Conservation (phyloP, 2,113 vertebrate genomes). For the Grammomys dolichurus region DNA sequence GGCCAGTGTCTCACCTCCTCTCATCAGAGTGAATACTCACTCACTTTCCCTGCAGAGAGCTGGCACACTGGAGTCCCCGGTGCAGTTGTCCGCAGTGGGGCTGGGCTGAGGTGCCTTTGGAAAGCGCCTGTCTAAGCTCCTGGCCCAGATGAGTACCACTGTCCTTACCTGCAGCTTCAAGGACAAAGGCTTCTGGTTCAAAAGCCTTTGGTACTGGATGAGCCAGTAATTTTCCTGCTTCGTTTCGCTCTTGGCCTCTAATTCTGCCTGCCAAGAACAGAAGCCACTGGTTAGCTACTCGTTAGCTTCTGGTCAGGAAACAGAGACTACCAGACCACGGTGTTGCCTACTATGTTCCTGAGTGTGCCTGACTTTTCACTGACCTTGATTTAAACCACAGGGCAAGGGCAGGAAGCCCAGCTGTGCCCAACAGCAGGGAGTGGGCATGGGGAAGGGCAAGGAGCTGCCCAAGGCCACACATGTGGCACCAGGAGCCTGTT, state of each 20-base stretch:
- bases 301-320: neutral
- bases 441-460: no score
- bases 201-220: constrained; percentile 97
- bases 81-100: neutral
- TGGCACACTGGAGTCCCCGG: no score
- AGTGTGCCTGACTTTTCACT: fast-evolving
- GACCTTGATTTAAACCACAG: neutral
- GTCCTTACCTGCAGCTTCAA: constrained; percentile 91
- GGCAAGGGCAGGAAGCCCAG: neutral
- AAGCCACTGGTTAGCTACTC: neutral
- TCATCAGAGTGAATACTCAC: neutral
- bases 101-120: neutral
- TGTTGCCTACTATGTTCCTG: neutral
- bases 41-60: neutral
- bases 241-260: constrained; percentile 94
- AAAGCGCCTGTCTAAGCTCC: no score
- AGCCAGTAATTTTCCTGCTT: constrained; percentile 99
- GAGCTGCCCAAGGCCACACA: neutral
- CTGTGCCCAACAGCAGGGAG: fast-evolving
- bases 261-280: constrained; percentile 88
- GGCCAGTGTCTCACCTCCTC: neutral
- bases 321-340: fast-evolving
- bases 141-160: fast-evolving
- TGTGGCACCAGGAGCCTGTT: neutral
- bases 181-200: constrained; percentile 94